These are phyloP conservation scores for Parasteatoda lunata DNA, from an alignment of 2,888 invertebrate genomes.

Conservation along the genomic window DNA sequence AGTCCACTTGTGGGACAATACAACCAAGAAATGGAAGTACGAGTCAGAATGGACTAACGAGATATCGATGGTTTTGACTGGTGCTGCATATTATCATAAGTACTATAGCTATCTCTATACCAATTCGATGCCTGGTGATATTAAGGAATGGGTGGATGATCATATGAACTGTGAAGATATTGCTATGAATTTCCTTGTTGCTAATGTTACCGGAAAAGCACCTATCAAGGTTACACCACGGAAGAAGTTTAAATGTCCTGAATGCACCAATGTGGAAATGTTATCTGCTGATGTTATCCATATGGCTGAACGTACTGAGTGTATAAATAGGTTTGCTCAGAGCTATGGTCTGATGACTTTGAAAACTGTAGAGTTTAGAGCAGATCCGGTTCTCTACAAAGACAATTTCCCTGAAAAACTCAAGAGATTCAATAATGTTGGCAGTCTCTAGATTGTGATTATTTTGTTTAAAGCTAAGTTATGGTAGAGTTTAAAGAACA, in stretches of 20 bases:
- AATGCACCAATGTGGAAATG: slow-evolving; percentile 95
- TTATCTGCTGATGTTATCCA: slow-evolving; percentile 86
- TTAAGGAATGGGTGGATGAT: slow-evolving; percentile 92
- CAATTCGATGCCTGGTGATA: slow-evolving; percentile 87
- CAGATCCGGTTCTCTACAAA: slow-evolving; percentile 93
- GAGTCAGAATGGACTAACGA: slow-evolving; percentile 98
- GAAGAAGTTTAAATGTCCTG: slow-evolving; percentile 97
- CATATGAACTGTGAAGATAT: slow-evolving; percentile 99
- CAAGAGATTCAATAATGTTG: slow-evolving; percentile 90
- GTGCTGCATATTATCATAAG: slow-evolving; percentile 97
- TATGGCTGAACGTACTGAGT: slow-evolving; percentile 93
- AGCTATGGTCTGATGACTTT: slow-evolving; percentile 92
- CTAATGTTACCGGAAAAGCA: slow-evolving; percentile 93
- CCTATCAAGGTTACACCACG: slow-evolving; percentile 90
- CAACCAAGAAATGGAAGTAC: slow-evolving; percentile 89
- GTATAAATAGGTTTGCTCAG: slow-evolving; percentile 86
- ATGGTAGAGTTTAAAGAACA: too few species aligned
- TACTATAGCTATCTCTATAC: slow-evolving; percentile 97
- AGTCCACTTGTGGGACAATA: slow-evolving; percentile 94
- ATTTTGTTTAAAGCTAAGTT: too few species aligned
- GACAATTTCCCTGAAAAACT: slow-evolving; percentile 89
- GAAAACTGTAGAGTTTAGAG: slow-evolving; percentile 90
- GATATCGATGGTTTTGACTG: slow-evolving; percentile 93
- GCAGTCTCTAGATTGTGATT: slow-evolving; percentile 80
- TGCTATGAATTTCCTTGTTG: slow-evolving; percentile 97